Base-by-base conservation (phyloP, 2,797 vertebrate genomes). In the Eulemur albifrons region DNA sequence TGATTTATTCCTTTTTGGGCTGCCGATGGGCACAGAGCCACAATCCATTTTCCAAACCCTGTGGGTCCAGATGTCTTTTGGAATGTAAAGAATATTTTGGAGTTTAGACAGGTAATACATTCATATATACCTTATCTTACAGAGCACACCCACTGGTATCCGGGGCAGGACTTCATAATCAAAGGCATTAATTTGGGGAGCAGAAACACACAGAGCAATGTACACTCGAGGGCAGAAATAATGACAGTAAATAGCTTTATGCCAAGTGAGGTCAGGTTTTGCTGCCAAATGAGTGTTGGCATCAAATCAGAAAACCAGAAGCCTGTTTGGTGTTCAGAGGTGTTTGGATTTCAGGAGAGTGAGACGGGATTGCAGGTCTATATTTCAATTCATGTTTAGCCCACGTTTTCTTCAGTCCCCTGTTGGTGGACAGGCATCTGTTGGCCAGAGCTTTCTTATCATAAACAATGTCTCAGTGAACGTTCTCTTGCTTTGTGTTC, bases 51-150 rank as follows among this genome's bases (percentile, higher is more conserved):
- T 35, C 69, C 59, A 63, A 88, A 54, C n/a, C 84, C 61, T 1
- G 1, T 20, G 52, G 79, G 61, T 23, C 85, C 52, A 52, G 77
- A 59, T 69, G 54, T 27, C 30, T 70, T 83, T 69, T 23, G 30
- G 52, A 82, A 84, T 93, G 21, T 77, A 54, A 93, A 69, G 83
- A 67, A 43, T 61, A 30, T 40, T n/a, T 52, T 84, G 63, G 79
- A 18, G 61, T 45, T 84, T 77, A 40, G 38, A 35, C 63, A 0
- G 7, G n/a, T 45, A 50, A 50, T 65, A 13, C 40, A 70, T 82
- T 76, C 27, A 57, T 85, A 80, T 27, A 32, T 43, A 43, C 45
- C 0, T 3, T 12, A 2, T 72, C 23, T 45, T 38, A 61, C 35
- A 57, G 69, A 40, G 17, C 20, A 52, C 20, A 40, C 3, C 91